Evolutionary conservation across 2,888 invertebrate species (phyloP), one percentile per base, ranked within the genome.

Genomic region (Synergus gifuensis): DNA sequence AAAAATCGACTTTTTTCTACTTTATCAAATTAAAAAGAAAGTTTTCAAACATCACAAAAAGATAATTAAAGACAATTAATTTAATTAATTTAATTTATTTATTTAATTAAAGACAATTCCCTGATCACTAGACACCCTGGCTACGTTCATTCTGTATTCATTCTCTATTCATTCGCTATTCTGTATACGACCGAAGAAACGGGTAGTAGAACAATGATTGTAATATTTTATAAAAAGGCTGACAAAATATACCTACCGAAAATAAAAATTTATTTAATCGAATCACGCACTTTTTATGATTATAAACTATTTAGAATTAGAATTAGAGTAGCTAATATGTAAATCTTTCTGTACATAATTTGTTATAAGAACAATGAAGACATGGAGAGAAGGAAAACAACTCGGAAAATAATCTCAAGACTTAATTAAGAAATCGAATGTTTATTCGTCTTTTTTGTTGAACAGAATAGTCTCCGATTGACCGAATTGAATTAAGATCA

Each of bases 141-240:
- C 69, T 76, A 49, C 58, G 60, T 76, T 36, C 63, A 79, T 81
- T 4, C 36, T 36, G 36, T 36, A 36, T 36, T 76, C 44, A 80
- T 76, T 63, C 66, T 58, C 44, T 77, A 78, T 78, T 78, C 76
- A 67, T 84, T 82, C 78, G 83, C 69, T 14, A 58, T n/a, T 79
- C 36, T 40, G 76, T 58, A 76, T 76, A 83, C 76, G 84, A 85
- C 80, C 81, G 83, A 86, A 81, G 80, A 79, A 83, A 85, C 79
- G 83, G 78, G 76, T 84, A 85, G 84, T 78, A 79, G 79, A 85
- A 83, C 83, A 84, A 83, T 86, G 82, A 85, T 85, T 85, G 86
- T 87, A 88, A 87, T 84, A 85, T 88, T 88, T 88, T 88, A 83
- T 84, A 87, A 87, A 87, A 89, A 86, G 86, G 86, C 88, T 86